These are phyloP conservation scores for Syngnathus typhle DNA, from an alignment of 2,113 vertebrate genomes.

Conservation along the genomic window DNA sequence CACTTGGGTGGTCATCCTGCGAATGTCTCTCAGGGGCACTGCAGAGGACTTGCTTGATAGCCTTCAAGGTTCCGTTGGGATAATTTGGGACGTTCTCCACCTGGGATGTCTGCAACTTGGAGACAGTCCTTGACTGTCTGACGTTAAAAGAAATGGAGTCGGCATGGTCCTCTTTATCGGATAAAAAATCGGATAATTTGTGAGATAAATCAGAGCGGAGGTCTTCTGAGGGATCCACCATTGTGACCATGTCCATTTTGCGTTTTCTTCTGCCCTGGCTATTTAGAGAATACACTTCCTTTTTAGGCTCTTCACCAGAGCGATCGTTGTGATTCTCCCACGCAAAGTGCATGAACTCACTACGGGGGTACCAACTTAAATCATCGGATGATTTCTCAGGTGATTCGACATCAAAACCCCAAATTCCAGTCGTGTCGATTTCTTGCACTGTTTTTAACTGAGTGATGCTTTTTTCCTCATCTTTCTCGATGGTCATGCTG, in stretches of 20 bases:
- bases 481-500: slow-evolving; percentile 74
- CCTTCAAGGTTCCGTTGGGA: slow-evolving; percentile 78
- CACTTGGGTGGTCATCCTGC: slow-evolving; percentile 74
- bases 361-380: slow-evolving; percentile 85
- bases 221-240: slow-evolving; percentile 87
- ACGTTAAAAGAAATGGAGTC: slow-evolving; percentile 56
- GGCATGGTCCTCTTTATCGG: slow-evolving; percentile 69
- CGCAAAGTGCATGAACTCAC: slow-evolving; percentile 89
- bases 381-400: slow-evolving; percentile 83
- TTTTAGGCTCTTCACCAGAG: slow-evolving; percentile 74
- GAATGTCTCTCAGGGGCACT: slow-evolving; percentile 75
- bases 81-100: slow-evolving; percentile 73
- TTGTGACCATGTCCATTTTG: slow-evolving; percentile 93
- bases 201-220: slow-evolving; percentile 76
- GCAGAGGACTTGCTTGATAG: slow-evolving; percentile 83
- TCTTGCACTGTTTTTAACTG: slow-evolving; percentile 82
- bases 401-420: slow-evolving; percentile 76
- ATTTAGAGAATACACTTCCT: slow-evolving; percentile 47
- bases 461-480: slow-evolving; percentile 86
- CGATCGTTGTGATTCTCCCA: slow-evolving; percentile 81
- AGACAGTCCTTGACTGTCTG: slow-evolving; percentile 68
- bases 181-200: slow-evolving; percentile 75
- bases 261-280: slow-evolving; percentile 84
- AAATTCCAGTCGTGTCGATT: slow-evolving; percentile 75
- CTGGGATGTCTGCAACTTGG: slow-evolving; percentile 73